phyloP scores from a whole-genome alignment of 1,140 invertebrate genomes.

The Anoplolepis gracilipes region DNA sequence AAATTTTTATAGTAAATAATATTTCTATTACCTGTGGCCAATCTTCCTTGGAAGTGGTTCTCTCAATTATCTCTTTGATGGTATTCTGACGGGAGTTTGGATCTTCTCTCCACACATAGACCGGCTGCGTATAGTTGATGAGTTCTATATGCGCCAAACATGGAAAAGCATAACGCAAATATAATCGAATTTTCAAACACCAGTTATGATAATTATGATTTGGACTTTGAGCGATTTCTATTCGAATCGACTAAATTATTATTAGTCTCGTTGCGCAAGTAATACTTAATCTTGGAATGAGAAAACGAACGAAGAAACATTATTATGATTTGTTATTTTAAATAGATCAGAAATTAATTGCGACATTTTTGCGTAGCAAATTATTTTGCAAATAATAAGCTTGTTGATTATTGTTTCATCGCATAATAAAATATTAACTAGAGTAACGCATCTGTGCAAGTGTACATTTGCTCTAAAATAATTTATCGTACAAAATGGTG shows the following conservation, averaged over 20 bases:
- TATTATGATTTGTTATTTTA: background rate
- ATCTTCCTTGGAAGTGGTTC: constrained; percentile 93
- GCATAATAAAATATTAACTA: background rate
- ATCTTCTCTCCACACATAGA: constrained; percentile 97
- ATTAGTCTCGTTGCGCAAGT: background rate
- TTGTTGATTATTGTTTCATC: background rate
- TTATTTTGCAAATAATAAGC: constrained; percentile 32
- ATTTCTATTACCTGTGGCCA: constrained; percentile 93
- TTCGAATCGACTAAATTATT: constrained; percentile 7
- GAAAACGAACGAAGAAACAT: background rate
- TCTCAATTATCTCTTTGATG: constrained; percentile 95
- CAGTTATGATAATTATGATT: background rate
- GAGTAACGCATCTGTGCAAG: background rate
- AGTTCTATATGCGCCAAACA: constrained; percentile 87
- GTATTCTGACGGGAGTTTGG: constrained; percentile 96
- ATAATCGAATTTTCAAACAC: background rate
- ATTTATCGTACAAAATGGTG: constrained; percentile 19
- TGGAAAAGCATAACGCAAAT: background rate
- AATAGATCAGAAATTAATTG: constrained; percentile 22
- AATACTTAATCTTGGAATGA: background rate
- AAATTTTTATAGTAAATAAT: background rate
- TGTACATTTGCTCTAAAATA: background rate
- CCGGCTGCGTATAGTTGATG: constrained; percentile 97
- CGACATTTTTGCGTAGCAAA: background rate
- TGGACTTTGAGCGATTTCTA: background rate